These are phyloP conservation scores for Strix aluco DNA, from an alignment of 2,113 vertebrate genomes.

Conservation along the genomic window DNA sequence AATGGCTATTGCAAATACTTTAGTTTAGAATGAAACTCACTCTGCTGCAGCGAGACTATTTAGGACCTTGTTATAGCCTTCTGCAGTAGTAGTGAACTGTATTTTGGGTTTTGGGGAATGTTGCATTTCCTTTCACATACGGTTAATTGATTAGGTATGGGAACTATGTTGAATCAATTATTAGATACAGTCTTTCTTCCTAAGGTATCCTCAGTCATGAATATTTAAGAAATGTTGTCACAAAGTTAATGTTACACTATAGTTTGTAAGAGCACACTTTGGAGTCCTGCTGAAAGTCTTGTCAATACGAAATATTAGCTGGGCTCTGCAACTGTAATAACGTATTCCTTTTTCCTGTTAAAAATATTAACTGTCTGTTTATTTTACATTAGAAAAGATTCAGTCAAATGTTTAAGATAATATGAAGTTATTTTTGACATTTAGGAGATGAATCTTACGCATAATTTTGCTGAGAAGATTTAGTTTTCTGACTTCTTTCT, in stretches of 20 bases:
- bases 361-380: background rate
- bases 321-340: background rate
- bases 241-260: background rate
- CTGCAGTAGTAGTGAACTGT: background rate
- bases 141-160: background rate
- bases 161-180: background rate
- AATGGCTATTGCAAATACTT: background rate
- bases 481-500: background rate
- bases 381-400: background rate
- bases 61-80: background rate
- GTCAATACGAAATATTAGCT: background rate
- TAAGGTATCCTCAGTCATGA: background rate
- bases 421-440: background rate
- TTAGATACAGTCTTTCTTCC: background rate
- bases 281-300: background rate
- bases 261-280: background rate
- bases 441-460: background rate
- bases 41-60: background rate
- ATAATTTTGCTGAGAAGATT: background rate
- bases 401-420: background rate
- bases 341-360: background rate
- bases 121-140: background rate
- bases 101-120: background rate
- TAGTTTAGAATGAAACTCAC: background rate
- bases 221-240: background rate